phyloP scores from a whole-genome alignment of 2,113 vertebrate species.

The Aegithalos caudatus region DNA sequence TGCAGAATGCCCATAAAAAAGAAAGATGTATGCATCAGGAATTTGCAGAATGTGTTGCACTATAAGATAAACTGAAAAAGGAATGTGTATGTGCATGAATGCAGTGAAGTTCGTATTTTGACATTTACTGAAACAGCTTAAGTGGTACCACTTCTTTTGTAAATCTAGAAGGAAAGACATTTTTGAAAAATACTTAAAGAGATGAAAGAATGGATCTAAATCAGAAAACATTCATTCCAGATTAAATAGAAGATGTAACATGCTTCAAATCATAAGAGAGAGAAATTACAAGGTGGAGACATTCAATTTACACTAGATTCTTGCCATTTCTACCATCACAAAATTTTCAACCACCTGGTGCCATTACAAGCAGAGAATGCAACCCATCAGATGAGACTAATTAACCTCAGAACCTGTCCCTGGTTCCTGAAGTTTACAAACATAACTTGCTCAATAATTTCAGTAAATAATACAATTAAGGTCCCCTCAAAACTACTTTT shows the following conservation, averaged over 20 bases:
- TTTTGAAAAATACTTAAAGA: background rate
- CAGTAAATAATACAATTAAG: background rate
- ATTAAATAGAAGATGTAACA: background rate
- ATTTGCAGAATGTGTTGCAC: conserved; percentile 39
- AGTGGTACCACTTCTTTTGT: background rate
- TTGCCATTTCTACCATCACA: background rate
- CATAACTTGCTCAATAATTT: background rate
- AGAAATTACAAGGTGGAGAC: background rate
- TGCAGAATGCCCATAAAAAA: conserved; percentile 66
- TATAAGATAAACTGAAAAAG: conserved; percentile 60
- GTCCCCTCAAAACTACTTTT: background rate
- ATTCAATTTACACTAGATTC: background rate
- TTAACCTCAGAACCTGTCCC: background rate
- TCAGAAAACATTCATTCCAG: background rate
- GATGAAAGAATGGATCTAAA: background rate
- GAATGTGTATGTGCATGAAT: conserved; percentile 20
- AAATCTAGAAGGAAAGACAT: background rate
- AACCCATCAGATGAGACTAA: background rate
- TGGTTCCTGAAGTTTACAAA: background rate
- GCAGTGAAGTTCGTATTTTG: background rate
- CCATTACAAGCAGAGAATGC: background rate
- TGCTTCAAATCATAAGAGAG: conserved; percentile 13
- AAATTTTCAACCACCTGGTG: background rate
- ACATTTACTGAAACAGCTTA: background rate
- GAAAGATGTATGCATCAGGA: conserved; percentile 45